phyloP scores from a whole-genome alignment of 2,113 vertebrate species.

The Festucalex cinctus region DNA sequence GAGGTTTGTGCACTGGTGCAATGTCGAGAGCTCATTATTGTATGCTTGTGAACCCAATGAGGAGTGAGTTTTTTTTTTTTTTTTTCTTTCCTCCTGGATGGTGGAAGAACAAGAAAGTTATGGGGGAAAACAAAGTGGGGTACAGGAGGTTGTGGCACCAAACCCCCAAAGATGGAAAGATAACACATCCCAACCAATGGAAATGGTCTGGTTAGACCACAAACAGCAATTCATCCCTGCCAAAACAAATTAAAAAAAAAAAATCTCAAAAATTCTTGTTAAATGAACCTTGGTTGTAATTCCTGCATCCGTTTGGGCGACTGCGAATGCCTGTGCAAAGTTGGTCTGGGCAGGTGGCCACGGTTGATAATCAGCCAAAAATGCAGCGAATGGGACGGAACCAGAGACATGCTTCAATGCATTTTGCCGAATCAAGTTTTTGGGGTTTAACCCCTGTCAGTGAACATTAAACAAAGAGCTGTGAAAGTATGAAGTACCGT shows the following conservation, averaged over 20 bases:
- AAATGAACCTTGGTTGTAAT: conserved; percentile 43
- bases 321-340: conserved; percentile 30
- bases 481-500: no score
- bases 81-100: not conserved
- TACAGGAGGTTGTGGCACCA: conserved; percentile 47
- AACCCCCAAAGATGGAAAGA: conserved; percentile 51
- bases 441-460: conserved; percentile 39
- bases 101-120: conserved; percentile 42
- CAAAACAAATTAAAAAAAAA: not conserved
- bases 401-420: conserved; percentile 12
- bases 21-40: not conserved
- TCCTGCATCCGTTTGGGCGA: conserved; percentile 22
- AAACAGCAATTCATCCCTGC: conserved; percentile 22
- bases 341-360: conserved; percentile 40
- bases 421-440: conserved; percentile 35
- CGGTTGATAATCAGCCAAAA: conserved; percentile 38
- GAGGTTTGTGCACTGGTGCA: not conserved
- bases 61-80: not conserved
- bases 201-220: conserved; percentile 37
- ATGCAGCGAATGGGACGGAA: conserved; percentile 42
- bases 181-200: conserved; percentile 26
- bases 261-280: conserved; percentile 45
- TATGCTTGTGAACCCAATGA: not conserved
- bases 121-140: conserved; percentile 44
- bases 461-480: conserved; percentile 7